Evolutionary conservation across 1,140 invertebrate genomes (phyloP).

Genomic region (Homarus americanus): DNA sequence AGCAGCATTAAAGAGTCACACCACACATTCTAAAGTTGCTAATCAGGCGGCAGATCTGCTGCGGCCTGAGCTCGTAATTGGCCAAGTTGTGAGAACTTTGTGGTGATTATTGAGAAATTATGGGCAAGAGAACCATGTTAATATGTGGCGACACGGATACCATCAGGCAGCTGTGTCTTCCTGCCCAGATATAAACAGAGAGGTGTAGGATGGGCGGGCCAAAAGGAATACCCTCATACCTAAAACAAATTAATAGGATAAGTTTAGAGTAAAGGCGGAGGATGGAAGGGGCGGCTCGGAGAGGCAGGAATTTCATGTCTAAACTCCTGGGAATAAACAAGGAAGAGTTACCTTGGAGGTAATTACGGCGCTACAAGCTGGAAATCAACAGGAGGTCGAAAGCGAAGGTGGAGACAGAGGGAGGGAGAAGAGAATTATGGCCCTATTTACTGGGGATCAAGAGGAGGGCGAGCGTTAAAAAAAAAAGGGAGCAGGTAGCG

Average conservation of each 20-base stretch:
- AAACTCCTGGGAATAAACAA: neutral
- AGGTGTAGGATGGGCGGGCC: too few species aligned
- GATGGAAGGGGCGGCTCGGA: too few species aligned
- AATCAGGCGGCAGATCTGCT: neutral
- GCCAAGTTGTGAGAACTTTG: conserved; percentile 3
- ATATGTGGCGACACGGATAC: neutral
- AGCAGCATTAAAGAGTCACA: neutral
- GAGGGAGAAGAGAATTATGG: neutral
- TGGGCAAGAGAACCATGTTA: neutral
- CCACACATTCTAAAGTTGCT: neutral
- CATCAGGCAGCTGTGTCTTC: neutral
- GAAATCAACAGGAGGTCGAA: neutral
- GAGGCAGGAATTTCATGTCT: neutral
- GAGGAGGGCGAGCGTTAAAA: neutral
- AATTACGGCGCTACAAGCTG: neutral
- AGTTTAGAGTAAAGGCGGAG: neutral
- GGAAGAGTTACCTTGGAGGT: neutral
- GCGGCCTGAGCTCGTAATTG: neutral
- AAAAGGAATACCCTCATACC: neutral
- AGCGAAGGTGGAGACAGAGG: neutral
- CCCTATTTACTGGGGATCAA: neutral
- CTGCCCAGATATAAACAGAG: too few species aligned
- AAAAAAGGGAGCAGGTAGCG: neutral
- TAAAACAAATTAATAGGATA: neutral
- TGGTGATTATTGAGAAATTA: neutral